A percentile compares a stretch with the other conserved stretches of the same genome.
These are phyloP conservation scores for Eupithecia abbreviata DNA, from an alignment of 2,888 invertebrate genomes.

Conservation along the genomic window DNA sequence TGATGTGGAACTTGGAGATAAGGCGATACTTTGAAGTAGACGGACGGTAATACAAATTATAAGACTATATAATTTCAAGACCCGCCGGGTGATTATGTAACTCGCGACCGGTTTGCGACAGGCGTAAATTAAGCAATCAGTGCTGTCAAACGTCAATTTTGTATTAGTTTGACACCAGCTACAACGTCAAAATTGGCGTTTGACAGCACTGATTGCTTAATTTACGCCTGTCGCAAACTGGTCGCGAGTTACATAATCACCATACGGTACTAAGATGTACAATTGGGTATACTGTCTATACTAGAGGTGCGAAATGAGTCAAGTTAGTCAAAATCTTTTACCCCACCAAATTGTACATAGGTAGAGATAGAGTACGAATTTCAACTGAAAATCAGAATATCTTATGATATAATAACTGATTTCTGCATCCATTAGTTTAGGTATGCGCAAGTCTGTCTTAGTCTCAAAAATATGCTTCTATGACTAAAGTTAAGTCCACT, in stretches of 20 bases:
- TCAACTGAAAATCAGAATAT: background rate
- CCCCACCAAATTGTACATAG: background rate
- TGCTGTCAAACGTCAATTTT: no score
- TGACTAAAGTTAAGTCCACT: background rate
- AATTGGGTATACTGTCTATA: background rate
- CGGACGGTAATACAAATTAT: constrained; percentile 2
- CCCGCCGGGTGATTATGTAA: no score
- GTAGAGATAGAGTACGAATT: background rate
- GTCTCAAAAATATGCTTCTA: background rate
- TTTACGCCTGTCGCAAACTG: no score
- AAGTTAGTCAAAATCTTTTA: background rate
- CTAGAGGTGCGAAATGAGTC: background rate
- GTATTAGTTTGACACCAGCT: no score
- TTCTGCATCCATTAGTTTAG: background rate
- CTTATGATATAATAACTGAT: background rate
- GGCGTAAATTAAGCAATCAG: no score
- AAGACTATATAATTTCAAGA: background rate
- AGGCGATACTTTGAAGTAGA: constrained; percentile 5
- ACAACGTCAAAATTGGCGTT: no score
- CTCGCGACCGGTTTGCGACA: no score
- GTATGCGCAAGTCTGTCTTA: background rate
- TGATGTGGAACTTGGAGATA: constrained; percentile 29
- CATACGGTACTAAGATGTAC: background rate
- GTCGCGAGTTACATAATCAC: no score
- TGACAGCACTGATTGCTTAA: no score